Evolutionary conservation across 2,113 vertebrate species (phyloP), one percentile per base, ranked within the genome.

Genomic region (Gymnarchus niloticus): DNA sequence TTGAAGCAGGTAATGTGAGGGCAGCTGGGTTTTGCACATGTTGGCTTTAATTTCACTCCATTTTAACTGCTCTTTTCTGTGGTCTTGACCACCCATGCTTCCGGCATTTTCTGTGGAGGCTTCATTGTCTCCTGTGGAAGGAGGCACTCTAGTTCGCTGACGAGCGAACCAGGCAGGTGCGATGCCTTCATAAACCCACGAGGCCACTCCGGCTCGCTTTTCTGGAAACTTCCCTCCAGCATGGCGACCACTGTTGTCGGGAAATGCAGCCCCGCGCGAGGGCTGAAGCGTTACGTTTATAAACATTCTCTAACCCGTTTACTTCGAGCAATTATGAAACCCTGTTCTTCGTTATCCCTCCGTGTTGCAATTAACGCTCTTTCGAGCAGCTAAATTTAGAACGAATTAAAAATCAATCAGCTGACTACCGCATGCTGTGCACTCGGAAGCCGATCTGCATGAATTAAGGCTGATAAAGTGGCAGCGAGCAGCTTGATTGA

Each of bases 401-500:
- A 81, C 46, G 44, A 86, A 86, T 86, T 86, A 82, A 81, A 86
- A 86, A 86, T 86, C 85, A 86, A 86, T 86, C 85, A 52, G 78
- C 85, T 49, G 54, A 59, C 56, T 52, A 23, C 14, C n/a, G 12
- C 76, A 12, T n/a, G 1, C 12, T 17, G 56, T 25, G 21, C 10
- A 33, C 37, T 25, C 25, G 2, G 78, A 19, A 52, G 78, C 77
- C 46, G n/a, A 48, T 54, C 56, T 25, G 59, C 56, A 54, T 56
- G 78, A 86, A 83, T 83, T 61, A 73, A 73, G 48, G 28, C 80
- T n/a, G 85, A 69, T 69, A 59, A 83, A 65, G 46, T 52, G 80
- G 28, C 48, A 6, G 59, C 44, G 85, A 83, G 61, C 48, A 21
- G 59, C 52, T 28, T 48, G 59, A 86, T 82, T 82, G 80, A 86